A percentile compares a stretch with the other conserved stretches of the same genome.
These are phyloP conservation scores for Lordiphosa stackelbergi DNA, from an alignment of 1,140 invertebrate species.

Conservation along the genomic window DNA sequence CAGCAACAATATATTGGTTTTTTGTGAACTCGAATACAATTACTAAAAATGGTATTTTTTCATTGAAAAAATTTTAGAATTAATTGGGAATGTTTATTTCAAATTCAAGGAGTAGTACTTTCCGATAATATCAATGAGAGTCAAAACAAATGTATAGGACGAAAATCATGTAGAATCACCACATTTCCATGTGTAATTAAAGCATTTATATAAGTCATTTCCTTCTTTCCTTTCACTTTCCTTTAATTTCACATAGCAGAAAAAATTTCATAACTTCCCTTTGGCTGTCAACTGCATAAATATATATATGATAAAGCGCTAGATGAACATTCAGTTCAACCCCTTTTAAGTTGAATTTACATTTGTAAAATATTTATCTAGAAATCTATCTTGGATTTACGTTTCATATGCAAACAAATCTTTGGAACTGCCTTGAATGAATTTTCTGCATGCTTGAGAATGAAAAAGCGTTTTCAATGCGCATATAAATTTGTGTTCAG, in stretches of 20 bases:
- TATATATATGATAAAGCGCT: not conserved
- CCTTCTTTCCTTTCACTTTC: not conserved
- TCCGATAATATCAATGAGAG: too few relatives aligned
- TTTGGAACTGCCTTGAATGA: constrained; percentile 44
- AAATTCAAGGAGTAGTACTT: too few relatives aligned
- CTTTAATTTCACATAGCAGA: not conserved
- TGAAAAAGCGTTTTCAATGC: constrained; percentile 49
- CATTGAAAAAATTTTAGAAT: too few relatives aligned
- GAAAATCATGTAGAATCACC: too few relatives aligned
- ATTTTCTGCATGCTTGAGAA: constrained; percentile 44
- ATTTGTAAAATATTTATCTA: constrained; percentile 23
- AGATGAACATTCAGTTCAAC: too few relatives aligned
- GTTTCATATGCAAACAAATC: constrained; percentile 24
- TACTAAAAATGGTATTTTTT: too few relatives aligned
- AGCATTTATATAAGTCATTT: too few relatives aligned
- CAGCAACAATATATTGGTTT: too few relatives aligned
- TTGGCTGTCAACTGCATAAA: constrained; percentile 6
- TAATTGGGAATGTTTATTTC: too few relatives aligned
- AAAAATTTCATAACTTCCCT: constrained; percentile 8
- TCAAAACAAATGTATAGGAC: too few relatives aligned
- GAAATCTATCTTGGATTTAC: constrained; percentile 16
- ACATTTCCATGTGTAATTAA: too few relatives aligned
- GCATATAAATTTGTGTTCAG: constrained; percentile 52
- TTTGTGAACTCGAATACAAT: too few relatives aligned
- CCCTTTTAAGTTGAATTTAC: constrained; percentile 6